Evolutionary conservation across 2,113 vertebrate genomes (phyloP), one percentile per base, ranked within the genome.

Genomic region (Mirza zaza): DNA sequence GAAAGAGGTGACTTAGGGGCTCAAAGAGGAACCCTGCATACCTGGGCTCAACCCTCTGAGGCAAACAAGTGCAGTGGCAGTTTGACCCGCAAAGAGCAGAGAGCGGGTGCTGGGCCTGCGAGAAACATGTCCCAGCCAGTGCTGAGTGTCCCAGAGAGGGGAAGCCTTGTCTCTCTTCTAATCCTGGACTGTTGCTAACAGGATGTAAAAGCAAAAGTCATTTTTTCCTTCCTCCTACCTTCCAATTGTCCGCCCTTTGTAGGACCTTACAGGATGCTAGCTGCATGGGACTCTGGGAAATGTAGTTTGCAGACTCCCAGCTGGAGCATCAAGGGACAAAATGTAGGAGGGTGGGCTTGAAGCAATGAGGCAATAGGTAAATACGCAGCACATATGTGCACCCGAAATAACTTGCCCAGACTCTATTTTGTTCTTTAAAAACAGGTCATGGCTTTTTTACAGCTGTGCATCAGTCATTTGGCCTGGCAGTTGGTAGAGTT

Each of bases 341-440:
- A 52, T 57, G 55, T 0, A 50, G 15, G 82, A 89, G 25, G 39
- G 10, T 57, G 15, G 32, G 61, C 21, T 85, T 9, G 25, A 79
- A 63, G 6, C 52, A 1, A 4, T 59, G 52, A 90, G 48, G 65
- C 29, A 59, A 59, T 39, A 32, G 27, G 13, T 65, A 61, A 90
- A 75, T 87, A 63, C 10, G 29, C 91, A 90, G 29, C 45, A 42
- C 8, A 32, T 12, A 21, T 0, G 23, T 80, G 34, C 32, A 23
- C 18, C 50, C 63, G 20, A 76, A 92, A 90, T 75, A 87, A 68
- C 23, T 73, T 70, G 32, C 63, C 32, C 8, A 32, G 57, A 83
- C 29, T 63, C 3, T 25, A 50, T 39, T 86, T 80, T 70, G 68
- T 71, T 84, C 83, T 97, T 90, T 88, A 50, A 75, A 92, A 79